Evolutionary conservation across 2,113 vertebrate species (phyloP).

Genomic region (Elgaria multicarinata): DNA sequence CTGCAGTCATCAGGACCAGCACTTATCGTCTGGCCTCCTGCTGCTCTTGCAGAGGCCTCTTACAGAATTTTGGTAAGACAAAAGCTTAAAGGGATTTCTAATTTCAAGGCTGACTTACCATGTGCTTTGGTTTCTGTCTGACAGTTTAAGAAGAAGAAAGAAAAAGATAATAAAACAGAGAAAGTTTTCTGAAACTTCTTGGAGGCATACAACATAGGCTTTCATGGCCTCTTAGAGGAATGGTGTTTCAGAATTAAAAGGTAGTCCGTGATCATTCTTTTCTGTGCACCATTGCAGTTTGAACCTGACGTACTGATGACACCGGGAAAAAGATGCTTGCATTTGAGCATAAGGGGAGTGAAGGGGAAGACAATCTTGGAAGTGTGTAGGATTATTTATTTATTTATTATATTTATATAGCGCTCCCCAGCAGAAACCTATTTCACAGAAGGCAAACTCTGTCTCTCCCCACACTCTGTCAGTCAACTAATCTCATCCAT

Average conservation of each 20-base stretch:
- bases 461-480: no score
- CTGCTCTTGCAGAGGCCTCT: constrained; percentile 17
- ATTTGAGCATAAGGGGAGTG: neutral
- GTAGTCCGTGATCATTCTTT: neutral
- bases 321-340: neutral
- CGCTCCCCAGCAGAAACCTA: no score
- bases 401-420: no score
- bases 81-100: neutral
- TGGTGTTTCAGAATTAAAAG: neutral
- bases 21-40: constrained; percentile 28
- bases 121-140: constrained; percentile 27
- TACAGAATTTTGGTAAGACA: neutral
- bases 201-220: neutral
- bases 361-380: no score
- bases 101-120: constrained; percentile 33
- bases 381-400: neutral
- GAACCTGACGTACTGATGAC: neutral
- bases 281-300: neutral
- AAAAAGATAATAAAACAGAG: neutral
- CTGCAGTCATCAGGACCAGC: constrained; percentile 38
- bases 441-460: no score
- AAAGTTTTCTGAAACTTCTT: neutral
- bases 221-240: neutral
- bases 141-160: neutral
- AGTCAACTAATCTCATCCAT: no score